Evolutionary conservation across 1,140 invertebrate species (phyloP).

Genomic region (Vanessa tameamea): DNA sequence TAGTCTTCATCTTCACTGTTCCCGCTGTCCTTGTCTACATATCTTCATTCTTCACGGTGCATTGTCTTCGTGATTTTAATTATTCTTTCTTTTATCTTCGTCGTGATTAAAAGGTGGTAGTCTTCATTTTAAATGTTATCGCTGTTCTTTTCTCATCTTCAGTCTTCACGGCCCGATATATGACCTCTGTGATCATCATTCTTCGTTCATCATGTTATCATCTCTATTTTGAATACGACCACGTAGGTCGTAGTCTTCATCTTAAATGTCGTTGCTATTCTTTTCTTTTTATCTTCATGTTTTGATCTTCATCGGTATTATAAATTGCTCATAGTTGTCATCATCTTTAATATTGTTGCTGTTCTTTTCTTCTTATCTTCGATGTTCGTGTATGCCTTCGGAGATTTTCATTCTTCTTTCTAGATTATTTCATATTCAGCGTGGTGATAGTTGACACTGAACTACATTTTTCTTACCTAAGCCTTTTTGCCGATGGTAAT

Average conservation of each 20-base stretch:
- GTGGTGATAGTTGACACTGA: too few species aligned
- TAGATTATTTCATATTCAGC: too few species aligned
- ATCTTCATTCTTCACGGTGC: not conserved
- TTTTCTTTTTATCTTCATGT: too few species aligned
- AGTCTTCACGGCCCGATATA: not conserved
- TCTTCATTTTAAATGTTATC: too few species aligned
- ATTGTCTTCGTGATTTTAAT: constrained; percentile 13
- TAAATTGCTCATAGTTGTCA: not conserved
- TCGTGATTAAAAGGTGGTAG: too few species aligned
- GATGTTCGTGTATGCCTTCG: not conserved
- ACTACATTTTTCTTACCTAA: too few species aligned
- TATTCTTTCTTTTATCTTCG: constrained; percentile 16
- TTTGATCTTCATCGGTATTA: constrained; percentile 11
- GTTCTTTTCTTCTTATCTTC: too few species aligned
- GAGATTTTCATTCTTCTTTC: constrained; percentile 26
- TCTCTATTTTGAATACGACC: not conserved
- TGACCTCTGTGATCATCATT: constrained; percentile 2
- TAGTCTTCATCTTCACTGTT: too few species aligned
- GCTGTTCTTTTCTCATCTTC: too few species aligned
- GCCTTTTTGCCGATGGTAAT: too few species aligned
- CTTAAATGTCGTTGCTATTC: not conserved
- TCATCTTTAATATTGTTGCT: not conserved
- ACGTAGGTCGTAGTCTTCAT: constrained; percentile 28
- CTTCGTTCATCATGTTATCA: constrained; percentile 29
- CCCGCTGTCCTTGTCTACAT: too few species aligned